Evolutionary conservation across 1,140 invertebrate species (phyloP).

Genomic region (Zaprionus capensis): DNA sequence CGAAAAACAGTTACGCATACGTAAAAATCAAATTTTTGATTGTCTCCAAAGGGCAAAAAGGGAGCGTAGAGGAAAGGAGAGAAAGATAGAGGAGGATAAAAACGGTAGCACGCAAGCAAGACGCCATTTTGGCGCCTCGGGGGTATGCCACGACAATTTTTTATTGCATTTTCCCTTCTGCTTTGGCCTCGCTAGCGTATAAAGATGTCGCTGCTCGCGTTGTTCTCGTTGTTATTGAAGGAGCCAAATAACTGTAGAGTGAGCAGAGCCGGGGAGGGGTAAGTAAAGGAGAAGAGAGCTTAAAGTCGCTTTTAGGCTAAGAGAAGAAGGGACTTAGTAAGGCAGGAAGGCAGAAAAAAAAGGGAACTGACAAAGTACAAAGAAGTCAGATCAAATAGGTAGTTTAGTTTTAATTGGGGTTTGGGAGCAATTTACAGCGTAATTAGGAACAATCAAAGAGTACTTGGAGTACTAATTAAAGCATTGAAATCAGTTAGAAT

Average conservation of each 20-base stretch:
- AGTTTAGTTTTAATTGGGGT: constrained; percentile 9
- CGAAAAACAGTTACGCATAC: constrained; percentile 70
- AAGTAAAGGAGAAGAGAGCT: background rate
- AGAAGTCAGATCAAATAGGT: background rate
- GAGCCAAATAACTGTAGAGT: constrained; percentile 21
- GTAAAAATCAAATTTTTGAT: constrained; percentile 78
- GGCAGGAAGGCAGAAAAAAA: background rate
- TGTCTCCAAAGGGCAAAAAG: constrained; percentile 48
- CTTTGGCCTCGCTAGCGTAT: constrained; percentile 49
- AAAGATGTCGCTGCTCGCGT: constrained; percentile 38
- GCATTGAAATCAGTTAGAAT: too few species aligned
- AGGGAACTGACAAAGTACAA: background rate
- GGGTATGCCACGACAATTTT: constrained; percentile 47
- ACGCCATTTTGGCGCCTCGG: constrained; percentile 32
- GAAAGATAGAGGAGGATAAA: too few species aligned
- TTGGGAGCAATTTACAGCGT: background rate
- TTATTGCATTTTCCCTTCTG: constrained; percentile 63
- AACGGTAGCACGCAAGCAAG: background rate
- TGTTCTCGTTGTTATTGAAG: constrained; percentile 36
- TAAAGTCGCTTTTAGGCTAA: constrained; percentile 12
- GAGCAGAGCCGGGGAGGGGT: background rate
- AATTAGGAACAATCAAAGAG: constrained; percentile 20
- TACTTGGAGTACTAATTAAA: constrained; percentile 1
- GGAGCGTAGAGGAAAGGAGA: background rate
- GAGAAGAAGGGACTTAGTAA: background rate